phyloP scores from a whole-genome alignment of 2,797 vertebrate genomes.

The Stomatorhinus walkeri region DNA sequence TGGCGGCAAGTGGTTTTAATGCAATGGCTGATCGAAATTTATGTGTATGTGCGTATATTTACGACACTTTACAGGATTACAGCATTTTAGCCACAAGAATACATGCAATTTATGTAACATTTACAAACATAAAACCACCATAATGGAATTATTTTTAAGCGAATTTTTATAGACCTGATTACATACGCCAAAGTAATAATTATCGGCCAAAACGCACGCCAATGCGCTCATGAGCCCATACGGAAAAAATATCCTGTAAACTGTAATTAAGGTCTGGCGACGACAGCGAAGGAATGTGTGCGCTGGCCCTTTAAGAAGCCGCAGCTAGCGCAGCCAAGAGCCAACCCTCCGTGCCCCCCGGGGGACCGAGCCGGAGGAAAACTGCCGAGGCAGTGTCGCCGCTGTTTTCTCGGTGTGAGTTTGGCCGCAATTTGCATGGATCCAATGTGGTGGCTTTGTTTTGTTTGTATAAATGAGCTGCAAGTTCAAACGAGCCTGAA shows the following conservation, averaged over 20 bases:
- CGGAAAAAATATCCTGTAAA: background rate
- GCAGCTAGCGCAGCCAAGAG: background rate
- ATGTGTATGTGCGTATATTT: background rate
- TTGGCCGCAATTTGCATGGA: background rate
- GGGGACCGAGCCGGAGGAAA: conserved; percentile 31
- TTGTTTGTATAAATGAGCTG: background rate
- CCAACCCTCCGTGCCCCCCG: conserved; percentile 20
- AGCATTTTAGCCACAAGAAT: background rate
- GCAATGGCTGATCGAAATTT: background rate
- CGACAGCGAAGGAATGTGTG: background rate
- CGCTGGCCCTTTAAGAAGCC: conserved; percentile 49
- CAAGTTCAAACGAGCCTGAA: background rate
- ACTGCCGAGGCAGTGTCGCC: conserved; percentile 36
- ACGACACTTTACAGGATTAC: background rate
- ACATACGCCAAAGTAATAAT: background rate
- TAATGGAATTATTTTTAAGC: background rate
- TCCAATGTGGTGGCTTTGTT: background rate
- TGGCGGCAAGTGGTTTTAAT: background rate
- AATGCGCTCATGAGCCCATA: background rate
- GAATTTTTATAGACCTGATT: background rate
- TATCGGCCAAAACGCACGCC: background rate
- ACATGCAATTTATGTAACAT: background rate
- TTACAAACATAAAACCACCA: background rate
- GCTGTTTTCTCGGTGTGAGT: conserved; percentile 27
- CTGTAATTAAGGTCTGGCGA: background rate